Evolutionary conservation across 2,113 vertebrate species (phyloP).

Genomic region (Xiphophorus couchianus): DNA sequence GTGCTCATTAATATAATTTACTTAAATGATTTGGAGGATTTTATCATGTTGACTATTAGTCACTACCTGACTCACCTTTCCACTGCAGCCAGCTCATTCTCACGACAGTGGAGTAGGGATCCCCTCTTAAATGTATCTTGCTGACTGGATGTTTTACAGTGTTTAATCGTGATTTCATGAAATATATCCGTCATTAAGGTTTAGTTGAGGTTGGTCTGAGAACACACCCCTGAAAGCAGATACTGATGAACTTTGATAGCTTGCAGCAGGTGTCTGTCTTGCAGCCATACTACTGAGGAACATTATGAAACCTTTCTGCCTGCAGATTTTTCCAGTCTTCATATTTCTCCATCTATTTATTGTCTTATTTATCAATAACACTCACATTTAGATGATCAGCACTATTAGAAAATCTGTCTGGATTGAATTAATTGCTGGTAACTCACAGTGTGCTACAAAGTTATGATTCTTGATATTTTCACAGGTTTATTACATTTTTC

Average conservation of each 20-base stretch:
- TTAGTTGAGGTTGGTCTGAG: constrained; percentile 18
- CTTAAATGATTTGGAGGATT: no score
- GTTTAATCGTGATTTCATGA: neutral
- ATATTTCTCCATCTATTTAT: constrained; percentile 6
- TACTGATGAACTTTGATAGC: constrained; percentile 76
- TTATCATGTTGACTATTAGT: no score
- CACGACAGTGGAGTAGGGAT: neutral
- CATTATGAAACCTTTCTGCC: constrained; percentile 37
- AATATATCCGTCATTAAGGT: constrained; percentile 1
- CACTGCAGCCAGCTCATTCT: no score
- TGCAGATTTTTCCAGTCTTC: constrained; percentile 43
- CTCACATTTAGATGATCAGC: neutral
- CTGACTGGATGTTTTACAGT: neutral
- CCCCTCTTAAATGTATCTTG: neutral
- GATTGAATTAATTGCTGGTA: neutral
- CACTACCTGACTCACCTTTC: no score
- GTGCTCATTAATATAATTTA: neutral
- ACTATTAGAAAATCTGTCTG: neutral
- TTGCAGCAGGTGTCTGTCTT: constrained; percentile 80
- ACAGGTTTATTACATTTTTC: neutral
- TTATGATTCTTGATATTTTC: neutral
- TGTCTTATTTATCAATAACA: constrained; percentile 12
- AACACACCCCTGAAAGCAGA: constrained; percentile 75
- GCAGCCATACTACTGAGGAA: constrained; percentile 38
- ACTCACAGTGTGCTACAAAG: neutral